Conservation (phyloP, 2,888 invertebrate species). For the Abrostola triplasia region DNA sequence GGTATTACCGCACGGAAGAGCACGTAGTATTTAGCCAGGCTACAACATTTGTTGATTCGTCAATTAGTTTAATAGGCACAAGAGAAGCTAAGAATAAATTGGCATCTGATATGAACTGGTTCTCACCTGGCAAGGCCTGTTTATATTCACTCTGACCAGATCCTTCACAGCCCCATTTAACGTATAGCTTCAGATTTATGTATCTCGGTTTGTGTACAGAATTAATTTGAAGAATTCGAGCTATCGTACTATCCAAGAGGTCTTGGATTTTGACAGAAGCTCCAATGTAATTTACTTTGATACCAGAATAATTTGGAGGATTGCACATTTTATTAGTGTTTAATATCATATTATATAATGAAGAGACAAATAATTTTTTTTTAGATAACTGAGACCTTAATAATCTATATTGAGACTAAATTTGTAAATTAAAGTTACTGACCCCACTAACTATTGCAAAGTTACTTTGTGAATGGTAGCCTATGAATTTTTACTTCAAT, state of each 20-base stretch:
- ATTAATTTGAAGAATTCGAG: neutral
- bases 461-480: neutral
- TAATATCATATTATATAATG: neutral
- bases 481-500: neutral
- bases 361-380: neutral
- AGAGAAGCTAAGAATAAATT: conserved; percentile 1
- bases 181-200: neutral
- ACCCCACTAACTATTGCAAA: neutral
- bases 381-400: neutral
- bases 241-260: neutral
- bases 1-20: neutral
- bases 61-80: conserved; percentile 1
- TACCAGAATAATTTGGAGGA: neutral
- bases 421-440: too few species aligned
- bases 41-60: neutral
- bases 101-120: neutral
- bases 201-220: neutral
- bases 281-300: neutral
- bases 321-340: neutral
- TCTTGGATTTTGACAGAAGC: neutral
- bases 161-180: neutral
- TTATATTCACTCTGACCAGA: neutral
- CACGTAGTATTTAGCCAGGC: neutral
- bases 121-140: neutral
- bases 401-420: neutral